Base-by-base conservation (phyloP, 2,113 vertebrate genomes). In the Embiotoca jacksoni region DNA sequence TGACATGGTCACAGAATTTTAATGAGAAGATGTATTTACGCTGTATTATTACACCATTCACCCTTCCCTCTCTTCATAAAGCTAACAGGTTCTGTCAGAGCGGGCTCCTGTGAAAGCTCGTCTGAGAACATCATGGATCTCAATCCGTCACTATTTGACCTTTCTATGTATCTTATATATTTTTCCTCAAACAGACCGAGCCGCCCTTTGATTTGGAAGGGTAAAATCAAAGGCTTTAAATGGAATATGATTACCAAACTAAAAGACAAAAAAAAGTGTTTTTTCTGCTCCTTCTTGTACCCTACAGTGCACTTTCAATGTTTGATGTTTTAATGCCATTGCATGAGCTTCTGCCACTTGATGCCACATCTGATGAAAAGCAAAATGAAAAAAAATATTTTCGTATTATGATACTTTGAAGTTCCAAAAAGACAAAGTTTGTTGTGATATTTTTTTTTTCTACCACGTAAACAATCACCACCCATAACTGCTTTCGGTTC, bases 11-110 rank as follows among this genome's bases (percentile, higher is more conserved):
- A 13, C 76, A 71, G 75, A 77, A 84, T 85, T 79, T 82, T 85
- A 83, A 90, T 85, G 81, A 78, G 72, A 52, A 41, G 49, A 68
- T 71, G 67, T 65, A 75, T 85, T 77, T 73, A 84, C 55, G 52
- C 59, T 68, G 54, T 32, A n/a, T 76, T 67, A 71, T 80, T 59
- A 41, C 74, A 71, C 31, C 54, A 79, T 44, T 58, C 49, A 32
- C 56, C 16, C 49, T 63, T 46, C 63, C 37, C 59, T 60, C 15
- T 30, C 62, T 74, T 57, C 47, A 58, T 35, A 14, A 63, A 63
- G 23, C 30, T 23, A 57, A 41, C 30, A 62, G 37, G 52, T 67
- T 60, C 55, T 58, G 37, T 71, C 64, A 56, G 33, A 33, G 35
- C 30, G 16, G 15, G 39, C 15, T 33, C 7, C 10, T 78, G 57